Base-by-base conservation (phyloP, 2,797 vertebrate genomes). In the Sarcoramphus papa region DNA sequence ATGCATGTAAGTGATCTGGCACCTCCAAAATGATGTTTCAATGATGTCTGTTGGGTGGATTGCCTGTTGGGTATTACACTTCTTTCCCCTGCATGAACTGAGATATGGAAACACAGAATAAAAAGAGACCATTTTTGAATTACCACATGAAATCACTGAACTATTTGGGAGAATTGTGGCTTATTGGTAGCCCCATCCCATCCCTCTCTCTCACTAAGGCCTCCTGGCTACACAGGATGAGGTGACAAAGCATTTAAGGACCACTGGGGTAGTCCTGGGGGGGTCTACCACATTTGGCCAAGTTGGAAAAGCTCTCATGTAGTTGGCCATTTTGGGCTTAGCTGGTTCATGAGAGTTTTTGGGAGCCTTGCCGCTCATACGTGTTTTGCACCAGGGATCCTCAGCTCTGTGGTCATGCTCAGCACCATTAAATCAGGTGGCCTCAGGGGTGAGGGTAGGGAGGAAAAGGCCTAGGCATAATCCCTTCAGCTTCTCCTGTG, bases 401-500 rank as follows among this genome's bases (percentile, higher is more conserved):
- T 80, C 68, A 89, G 24, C 43, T 43, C 50, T 2, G 0, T 59
- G 35, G 35, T 64, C 51, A 68, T 2, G 1, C 64, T 73, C 54
- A 70, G 47, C 17, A 53, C 21, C 33, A 37, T 37, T 81, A 82
- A 94, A 79, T 65, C 62, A 33, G 73, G 41, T 0, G 2, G 40
- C 16, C 40, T 45, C 19, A 59, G 45, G 48, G 51, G 20, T 23
- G 23, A 79, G 35, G 35, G 37, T 15, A 70, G 62, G 25, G 40
- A 92, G 51, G 50, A 82, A 85, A 53, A 78, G 54, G 70, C 68
- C 47, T n/a, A 56, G 69, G 50, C 64, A 56, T 86, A 88, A 94
- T 92, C 41, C 48, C 47, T 96, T 84, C 67, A 84, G 85, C 60
- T 60, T 88, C 80, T 94, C 53, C 69, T 73, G 78, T 8, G 31